phyloP scores from a whole-genome alignment of 2,113 vertebrate species.

The Cynopterus brachyotis region DNA sequence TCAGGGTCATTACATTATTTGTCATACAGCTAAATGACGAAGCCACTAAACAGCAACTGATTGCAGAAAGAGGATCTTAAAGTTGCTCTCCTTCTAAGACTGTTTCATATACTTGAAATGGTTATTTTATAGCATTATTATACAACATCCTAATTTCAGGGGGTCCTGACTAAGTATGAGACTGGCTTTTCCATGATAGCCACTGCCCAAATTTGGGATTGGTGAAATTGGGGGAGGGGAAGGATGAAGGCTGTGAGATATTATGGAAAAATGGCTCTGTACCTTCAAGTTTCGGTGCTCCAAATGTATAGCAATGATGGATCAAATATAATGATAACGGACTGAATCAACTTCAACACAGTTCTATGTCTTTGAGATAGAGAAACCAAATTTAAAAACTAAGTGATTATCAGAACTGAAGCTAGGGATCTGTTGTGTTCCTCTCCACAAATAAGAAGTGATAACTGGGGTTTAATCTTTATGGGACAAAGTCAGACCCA shows the following conservation, averaged over 20 bases:
- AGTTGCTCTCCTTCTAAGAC: neutral
- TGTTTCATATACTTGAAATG: neutral
- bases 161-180: neutral
- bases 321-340: neutral
- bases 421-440: neutral
- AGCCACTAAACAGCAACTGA: neutral
- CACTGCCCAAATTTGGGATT: neutral
- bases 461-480: neutral
- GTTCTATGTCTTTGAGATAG: neutral
- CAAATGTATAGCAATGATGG: neutral
- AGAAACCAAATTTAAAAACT: neutral
- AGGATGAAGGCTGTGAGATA: too few species aligned
- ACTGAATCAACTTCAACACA: neutral
- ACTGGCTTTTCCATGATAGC: neutral
- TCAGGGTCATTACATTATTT: neutral
- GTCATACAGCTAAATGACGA: neutral
- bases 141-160: neutral
- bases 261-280: neutral
- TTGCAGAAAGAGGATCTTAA: neutral
- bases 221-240: neutral
- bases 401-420: neutral
- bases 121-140: neutral
- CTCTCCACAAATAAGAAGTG: neutral
- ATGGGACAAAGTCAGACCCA: neutral
- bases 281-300: neutral